A percentile compares a stretch with the other conserved stretches of the same genome.
Evolutionary conservation across 1,140 invertebrate genomes (phyloP).

Genomic region (Eurosta solidaginis): DNA sequence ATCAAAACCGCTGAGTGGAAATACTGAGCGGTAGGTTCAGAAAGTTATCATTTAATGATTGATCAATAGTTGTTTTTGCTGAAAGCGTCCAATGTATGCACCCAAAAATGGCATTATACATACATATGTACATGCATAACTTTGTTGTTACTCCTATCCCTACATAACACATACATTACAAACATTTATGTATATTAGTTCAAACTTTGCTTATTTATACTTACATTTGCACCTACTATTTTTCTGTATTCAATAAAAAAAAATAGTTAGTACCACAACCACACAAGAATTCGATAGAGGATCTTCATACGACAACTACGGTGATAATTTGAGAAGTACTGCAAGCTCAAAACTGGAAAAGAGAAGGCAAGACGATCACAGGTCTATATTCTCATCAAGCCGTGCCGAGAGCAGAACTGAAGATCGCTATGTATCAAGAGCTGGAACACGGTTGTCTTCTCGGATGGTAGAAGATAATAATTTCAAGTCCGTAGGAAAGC

Average conservation of each 20-base stretch:
- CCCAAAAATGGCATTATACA: too few species aligned
- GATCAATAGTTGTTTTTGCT: too few species aligned
- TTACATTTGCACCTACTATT: background rate
- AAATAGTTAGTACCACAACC: background rate
- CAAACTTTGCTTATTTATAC: too few species aligned
- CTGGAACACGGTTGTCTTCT: conserved; percentile 42
- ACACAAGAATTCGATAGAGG: conserved; percentile 48
- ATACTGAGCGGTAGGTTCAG: too few species aligned
- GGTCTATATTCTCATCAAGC: conserved; percentile 42
- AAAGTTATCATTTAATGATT: too few species aligned
- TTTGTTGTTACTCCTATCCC: too few species aligned
- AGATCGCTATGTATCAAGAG: conserved; percentile 30
- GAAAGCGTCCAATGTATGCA: too few species aligned
- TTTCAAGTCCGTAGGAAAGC: conserved; percentile 55
- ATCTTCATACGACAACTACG: conserved; percentile 50
- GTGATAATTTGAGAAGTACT: conserved; percentile 33
- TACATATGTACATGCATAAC: too few species aligned
- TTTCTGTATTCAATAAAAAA: background rate
- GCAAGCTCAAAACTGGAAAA: conserved; percentile 45
- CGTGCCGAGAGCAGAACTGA: conserved; percentile 46
- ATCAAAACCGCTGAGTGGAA: too few species aligned
- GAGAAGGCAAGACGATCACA: conserved; percentile 43
- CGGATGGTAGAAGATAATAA: conserved; percentile 42
- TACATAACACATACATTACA: too few species aligned
- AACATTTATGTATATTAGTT: too few species aligned